These are phyloP conservation scores for Itoplectis maculator DNA, from an alignment of 2,888 invertebrate genomes.

Conservation along the genomic window DNA sequence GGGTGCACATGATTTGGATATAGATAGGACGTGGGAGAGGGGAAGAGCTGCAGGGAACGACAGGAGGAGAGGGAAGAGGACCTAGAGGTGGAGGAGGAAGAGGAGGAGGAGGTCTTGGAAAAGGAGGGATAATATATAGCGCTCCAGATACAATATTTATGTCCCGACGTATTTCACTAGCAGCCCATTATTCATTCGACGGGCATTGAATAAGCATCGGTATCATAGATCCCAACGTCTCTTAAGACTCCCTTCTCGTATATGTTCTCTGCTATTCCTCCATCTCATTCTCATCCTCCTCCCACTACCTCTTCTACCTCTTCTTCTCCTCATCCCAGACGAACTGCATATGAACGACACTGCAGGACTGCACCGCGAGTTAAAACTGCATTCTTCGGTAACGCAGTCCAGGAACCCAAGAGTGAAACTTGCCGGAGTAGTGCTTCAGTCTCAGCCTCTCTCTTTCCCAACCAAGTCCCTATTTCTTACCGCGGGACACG, in stretches of 20 bases:
- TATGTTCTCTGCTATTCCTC: constrained; percentile 25
- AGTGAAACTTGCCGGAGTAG: constrained; percentile 12
- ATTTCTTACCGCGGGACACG: neutral
- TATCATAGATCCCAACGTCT: constrained; percentile 79
- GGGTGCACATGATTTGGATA: constrained; percentile 20
- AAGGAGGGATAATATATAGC: constrained; percentile 83
- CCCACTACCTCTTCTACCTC: neutral
- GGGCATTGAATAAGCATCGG: constrained; percentile 83
- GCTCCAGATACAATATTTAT: constrained; percentile 84
- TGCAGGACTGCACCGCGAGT: neutral
- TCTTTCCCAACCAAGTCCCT: constrained; percentile 4
- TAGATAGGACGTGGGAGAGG: constrained; percentile 54
- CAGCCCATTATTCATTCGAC: constrained; percentile 84
- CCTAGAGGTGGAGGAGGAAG: constrained; percentile 9
- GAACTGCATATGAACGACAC: constrained; percentile 2
- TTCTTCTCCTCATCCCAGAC: neutral
- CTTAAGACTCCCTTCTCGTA: constrained; percentile 69
- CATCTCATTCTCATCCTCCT: constrained; percentile 25
- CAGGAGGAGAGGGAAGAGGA: constrained; percentile 49
- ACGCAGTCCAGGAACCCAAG: constrained; percentile 18
- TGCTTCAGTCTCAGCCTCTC: neutral
- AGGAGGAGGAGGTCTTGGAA: constrained; percentile 67
- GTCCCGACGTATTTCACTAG: constrained; percentile 83
- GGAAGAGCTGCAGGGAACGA: constrained; percentile 53
- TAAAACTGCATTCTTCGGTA: constrained; percentile 7